Evolutionary conservation across 2,797 vertebrate species (phyloP).

Genomic region (Bradypodion pumilum): DNA sequence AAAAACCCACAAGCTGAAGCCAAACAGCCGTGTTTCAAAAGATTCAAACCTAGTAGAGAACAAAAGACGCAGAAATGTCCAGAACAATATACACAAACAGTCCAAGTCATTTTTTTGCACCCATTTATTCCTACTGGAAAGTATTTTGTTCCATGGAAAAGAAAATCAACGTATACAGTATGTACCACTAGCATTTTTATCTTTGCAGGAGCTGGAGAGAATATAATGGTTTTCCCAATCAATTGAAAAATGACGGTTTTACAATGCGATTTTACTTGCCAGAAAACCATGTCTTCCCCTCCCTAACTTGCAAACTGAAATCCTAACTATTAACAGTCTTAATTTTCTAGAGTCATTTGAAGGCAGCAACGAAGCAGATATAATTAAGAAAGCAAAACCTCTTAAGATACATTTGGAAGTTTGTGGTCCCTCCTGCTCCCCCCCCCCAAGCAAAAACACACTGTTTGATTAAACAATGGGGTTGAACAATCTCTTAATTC

Average conservation of each 20-base stretch:
- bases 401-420: background rate
- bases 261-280: too few species aligned
- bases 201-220: background rate
- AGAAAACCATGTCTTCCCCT: too few species aligned
- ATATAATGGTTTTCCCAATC: background rate
- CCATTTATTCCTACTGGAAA: background rate
- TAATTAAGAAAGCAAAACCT: background rate
- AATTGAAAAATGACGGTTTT: too few species aligned
- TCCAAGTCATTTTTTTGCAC: background rate
- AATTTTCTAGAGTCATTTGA: background rate
- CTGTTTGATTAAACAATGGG: background rate
- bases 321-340: accelerated
- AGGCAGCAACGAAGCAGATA: background rate
- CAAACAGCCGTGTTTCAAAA: background rate
- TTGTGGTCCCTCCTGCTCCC: background rate
- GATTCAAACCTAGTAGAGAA: background rate
- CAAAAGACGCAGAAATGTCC: background rate
- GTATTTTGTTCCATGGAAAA: accelerated
- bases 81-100: background rate
- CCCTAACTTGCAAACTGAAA: background rate
- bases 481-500: background rate
- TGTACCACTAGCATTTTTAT: constrained; percentile 7
- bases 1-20: background rate
- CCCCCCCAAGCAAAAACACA: background rate
- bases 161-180: background rate